Evolutionary conservation across 2,797 vertebrate genomes (phyloP), one percentile per base, ranked within the genome.

Genomic region (Gobionotothen gibberifrons): DNA sequence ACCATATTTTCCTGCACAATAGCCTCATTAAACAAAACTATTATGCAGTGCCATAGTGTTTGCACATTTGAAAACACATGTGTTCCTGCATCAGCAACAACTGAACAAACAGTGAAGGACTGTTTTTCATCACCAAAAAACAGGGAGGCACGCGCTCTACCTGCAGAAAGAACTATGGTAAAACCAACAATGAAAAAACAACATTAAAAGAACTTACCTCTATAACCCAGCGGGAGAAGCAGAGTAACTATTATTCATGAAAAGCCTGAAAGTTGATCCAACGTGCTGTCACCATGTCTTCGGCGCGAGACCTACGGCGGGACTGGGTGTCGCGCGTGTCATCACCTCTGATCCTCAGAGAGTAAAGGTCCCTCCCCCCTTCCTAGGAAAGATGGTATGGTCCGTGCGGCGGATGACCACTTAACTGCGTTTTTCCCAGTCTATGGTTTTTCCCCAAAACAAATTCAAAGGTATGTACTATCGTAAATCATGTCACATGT

Each of bases 261-360:
- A 43, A 60, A 69, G 8, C 14, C 36, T 39, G 40, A 5, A 29
- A 53, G 42, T 7, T 36, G 32, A n/a, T 42, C 63, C 78, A 9
- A 16, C n/a, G 26, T 17, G 66, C 79, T 78, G 83, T 71, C 81
- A 89, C 61, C 87, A 73, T 81, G 48, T 73, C 74, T 72, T 47
- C 69, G 3, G 70, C 72, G 36, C n/a, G 19, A 85, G 64, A 89
- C 74, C 75, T 52, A 2, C 66, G 17, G 54, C 53, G 15, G 71
- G 60, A 87, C 72, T 80, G 76, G 1, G 69, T 47, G 83, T 63
- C 69, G 82, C 70, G 65, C 47, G 82, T 87, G 90, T 91, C 90
- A 89, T 85, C 90, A 84, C 86, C 88, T 89, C 85, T 87, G 89
- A 79, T 91, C 87, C 79, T 54, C 43, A 26, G 29, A 32, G 55